Evolutionary conservation across 2,797 vertebrate species (phyloP).

Genomic region (Chaenodraco wilsoni): DNA sequence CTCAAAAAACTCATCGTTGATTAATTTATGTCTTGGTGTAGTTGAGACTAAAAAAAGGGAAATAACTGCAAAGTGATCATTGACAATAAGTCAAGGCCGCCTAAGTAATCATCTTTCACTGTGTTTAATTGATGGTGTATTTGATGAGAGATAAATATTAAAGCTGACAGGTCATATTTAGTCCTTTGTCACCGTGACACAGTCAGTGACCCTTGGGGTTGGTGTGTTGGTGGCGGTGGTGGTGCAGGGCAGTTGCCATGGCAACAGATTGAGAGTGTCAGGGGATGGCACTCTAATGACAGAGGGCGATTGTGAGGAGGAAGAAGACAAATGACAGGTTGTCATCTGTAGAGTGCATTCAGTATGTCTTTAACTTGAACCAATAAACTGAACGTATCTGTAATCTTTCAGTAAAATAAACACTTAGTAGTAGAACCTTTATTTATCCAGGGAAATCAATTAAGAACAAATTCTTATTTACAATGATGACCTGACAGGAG

Average conservation of each 20-base stretch:
- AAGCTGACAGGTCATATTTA: background rate
- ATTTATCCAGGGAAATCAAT: no score
- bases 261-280: slow-evolving; percentile 62
- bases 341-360: slow-evolving; percentile 13
- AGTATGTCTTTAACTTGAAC: background rate
- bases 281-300: slow-evolving; percentile 44
- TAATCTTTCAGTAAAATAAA: background rate
- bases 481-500: no score
- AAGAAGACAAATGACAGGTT: slow-evolving; percentile 37
- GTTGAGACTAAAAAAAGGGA: background rate
- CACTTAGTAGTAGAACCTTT: background rate
- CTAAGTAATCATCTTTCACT: background rate
- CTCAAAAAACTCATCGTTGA: slow-evolving; percentile 28
- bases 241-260: slow-evolving; percentile 52
- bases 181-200: slow-evolving; percentile 32
- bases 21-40: background rate
- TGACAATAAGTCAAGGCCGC: background rate
- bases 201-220: slow-evolving; percentile 40
- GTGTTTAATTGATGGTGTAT: background rate
- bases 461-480: no score
- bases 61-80: background rate
- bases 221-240: background rate
- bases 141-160: background rate
- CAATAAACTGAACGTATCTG: background rate
- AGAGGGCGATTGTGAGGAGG: slow-evolving; percentile 33